A percentile compares a stretch with the other conserved stretches of the same genome.
Evolutionary conservation across 2,797 vertebrate genomes (phyloP).

Genomic region (Passerculus sandwichensis): DNA sequence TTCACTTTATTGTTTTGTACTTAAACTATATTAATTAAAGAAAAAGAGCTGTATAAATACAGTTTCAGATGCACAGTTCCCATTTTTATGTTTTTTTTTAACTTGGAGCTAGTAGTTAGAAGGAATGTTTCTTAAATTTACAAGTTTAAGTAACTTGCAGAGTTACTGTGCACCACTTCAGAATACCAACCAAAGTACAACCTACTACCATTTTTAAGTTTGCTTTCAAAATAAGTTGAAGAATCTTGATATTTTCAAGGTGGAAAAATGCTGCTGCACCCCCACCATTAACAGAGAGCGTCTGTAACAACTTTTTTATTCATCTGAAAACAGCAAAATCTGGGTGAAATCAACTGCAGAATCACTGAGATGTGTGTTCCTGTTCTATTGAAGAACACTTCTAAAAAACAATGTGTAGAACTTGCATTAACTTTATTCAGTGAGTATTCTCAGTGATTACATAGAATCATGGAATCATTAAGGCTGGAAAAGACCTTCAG

Average conservation of each 20-base stretch:
- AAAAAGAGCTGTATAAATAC: background rate
- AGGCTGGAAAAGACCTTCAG: background rate
- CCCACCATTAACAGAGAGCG: background rate
- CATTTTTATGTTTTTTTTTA: background rate
- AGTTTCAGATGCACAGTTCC: background rate
- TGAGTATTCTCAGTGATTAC: background rate
- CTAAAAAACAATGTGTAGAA: background rate
- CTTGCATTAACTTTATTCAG: background rate
- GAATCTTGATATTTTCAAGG: background rate
- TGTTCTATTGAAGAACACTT: background rate
- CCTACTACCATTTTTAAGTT: background rate
- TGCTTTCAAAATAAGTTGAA: background rate
- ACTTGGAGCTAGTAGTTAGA: background rate
- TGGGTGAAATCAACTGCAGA: background rate
- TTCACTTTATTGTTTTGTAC: background rate
- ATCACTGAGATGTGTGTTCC: background rate
- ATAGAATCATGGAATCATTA: background rate
- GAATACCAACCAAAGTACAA: background rate
- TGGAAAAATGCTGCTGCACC: background rate
- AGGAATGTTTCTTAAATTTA: background rate
- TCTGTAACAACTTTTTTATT: background rate
- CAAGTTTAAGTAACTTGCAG: background rate
- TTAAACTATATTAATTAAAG: background rate
- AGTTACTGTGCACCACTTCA: background rate
- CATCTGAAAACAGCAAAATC: background rate